Percentiles rank a stretch among this genome's conserved stretches.
phyloP scores from a whole-genome alignment of 2,113 vertebrate species.

The Podarcis raffonei region DNA sequence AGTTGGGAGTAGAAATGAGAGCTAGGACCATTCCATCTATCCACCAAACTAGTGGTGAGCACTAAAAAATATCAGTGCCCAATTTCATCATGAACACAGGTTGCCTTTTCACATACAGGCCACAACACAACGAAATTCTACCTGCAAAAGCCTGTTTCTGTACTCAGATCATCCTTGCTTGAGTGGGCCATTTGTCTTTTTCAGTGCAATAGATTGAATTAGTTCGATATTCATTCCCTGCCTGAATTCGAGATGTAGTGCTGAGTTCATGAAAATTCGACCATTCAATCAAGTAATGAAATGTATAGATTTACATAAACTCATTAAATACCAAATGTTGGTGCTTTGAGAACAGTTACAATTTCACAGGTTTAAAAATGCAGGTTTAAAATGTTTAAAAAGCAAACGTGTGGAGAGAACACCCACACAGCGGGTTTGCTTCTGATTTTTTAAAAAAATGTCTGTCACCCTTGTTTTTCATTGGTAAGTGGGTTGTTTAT shows the following conservation, averaged over 20 bases:
- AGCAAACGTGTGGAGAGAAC: background rate
- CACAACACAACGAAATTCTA: background rate
- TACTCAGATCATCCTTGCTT: background rate
- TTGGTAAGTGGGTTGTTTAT: background rate
- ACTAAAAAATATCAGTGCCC: background rate
- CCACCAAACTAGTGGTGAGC: background rate
- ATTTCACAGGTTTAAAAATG: background rate
- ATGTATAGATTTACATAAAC: background rate
- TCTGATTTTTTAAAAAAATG: background rate
- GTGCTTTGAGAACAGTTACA: background rate
- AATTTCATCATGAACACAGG: background rate
- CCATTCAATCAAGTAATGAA: background rate
- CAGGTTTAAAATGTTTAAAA: background rate
- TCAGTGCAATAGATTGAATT: background rate
- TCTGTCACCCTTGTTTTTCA: background rate
- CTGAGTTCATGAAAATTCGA: constrained; percentile 7
- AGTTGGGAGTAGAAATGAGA: background rate
- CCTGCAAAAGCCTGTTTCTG: background rate
- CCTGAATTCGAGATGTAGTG: background rate
- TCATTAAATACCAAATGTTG: background rate
- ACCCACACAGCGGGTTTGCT: background rate
- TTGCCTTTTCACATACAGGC: background rate
- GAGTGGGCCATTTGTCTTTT: background rate
- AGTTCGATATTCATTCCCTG: background rate
- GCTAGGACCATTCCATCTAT: background rate